Evolutionary conservation across 1,140 invertebrate species (phyloP), one percentile per base, ranked within the genome.

Genomic region (Gryllus bimaculatus): DNA sequence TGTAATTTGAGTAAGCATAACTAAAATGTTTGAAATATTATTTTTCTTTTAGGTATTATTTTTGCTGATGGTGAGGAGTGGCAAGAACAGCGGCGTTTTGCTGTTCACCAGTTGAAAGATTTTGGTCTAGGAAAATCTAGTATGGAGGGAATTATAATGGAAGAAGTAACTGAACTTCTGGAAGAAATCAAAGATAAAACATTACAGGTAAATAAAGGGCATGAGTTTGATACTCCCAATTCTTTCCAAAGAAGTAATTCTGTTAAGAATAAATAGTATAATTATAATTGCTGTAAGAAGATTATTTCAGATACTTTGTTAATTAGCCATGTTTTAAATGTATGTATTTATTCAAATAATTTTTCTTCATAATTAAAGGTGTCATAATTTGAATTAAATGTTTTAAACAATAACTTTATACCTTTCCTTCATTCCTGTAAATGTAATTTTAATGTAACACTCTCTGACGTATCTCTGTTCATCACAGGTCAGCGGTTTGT

Each of bases 401-500:
- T 5, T 39, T n/a, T 39, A 5, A 2, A 39, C 26, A 39, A 39
- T 39, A 39, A 2, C 26, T 39, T 39, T 39, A 39, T 39, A 39
- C 26, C 5, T 39, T 39, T 39, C 26, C 26, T 39, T 39, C 26
- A 39, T 39, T 39, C 26, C 26, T 39, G 5, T 39, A 39, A 39
- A 39, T 39, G 5, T 39, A 39, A 39, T 39, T 39, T 39, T 39
- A 39, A 39, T 5, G 5, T 39, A 39, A 39, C 26, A 39, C 26
- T 39, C 26, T 39, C 26, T 39, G 26, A 39, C 5, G 5, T 39
- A 2, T 39, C 26, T 66, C 18, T 66, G 54, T 66, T 66, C 10
- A 13, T 66, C 18, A 18, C 78, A 78, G 78, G 78, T 78, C 15
- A 26, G n/a, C 7, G 49, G 49, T 21, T 47, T 78, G 8, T 78